phyloP scores from a whole-genome alignment of 2,888 invertebrate species.

The Drosophila gaucha region DNA sequence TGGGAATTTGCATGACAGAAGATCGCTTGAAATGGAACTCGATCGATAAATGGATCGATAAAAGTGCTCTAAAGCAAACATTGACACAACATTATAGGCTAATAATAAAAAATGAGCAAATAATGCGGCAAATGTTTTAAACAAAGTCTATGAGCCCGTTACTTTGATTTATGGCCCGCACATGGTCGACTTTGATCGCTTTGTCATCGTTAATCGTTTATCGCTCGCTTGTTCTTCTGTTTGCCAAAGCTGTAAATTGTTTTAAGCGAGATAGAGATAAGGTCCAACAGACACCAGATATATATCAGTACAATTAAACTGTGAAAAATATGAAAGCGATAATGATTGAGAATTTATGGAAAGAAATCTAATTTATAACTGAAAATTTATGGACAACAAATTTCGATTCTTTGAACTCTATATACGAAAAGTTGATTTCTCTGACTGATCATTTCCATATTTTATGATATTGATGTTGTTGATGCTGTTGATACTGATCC shows the following conservation, averaged over 20 bases:
- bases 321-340: not conserved
- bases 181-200: slow-evolving; percentile 52
- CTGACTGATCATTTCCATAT: too few relatives aligned
- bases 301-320: slow-evolving; percentile 4
- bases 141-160: slow-evolving; percentile 26
- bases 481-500: too few relatives aligned
- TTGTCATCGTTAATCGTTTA: slow-evolving; percentile 56
- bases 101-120: slow-evolving; percentile 73
- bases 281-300: not conserved
- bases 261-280: slow-evolving; percentile 14
- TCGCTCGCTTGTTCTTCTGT: slow-evolving; percentile 37
- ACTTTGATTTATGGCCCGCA: slow-evolving; percentile 63
- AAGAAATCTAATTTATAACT: too few relatives aligned
- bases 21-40: not conserved
- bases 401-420: not conserved
- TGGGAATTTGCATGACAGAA: slow-evolving; percentile 34
- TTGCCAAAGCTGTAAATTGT: slow-evolving; percentile 63
- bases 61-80: slow-evolving; percentile 30
- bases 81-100: slow-evolving; percentile 32
- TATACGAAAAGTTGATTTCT: too few relatives aligned
- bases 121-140: slow-evolving; percentile 51
- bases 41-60: slow-evolving; percentile 1
- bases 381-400: not conserved
- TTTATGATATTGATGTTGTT: too few relatives aligned
- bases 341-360: not conserved